Base-by-base conservation (phyloP, 2,888 invertebrate genomes). In the Tenodera sinensis region DNA sequence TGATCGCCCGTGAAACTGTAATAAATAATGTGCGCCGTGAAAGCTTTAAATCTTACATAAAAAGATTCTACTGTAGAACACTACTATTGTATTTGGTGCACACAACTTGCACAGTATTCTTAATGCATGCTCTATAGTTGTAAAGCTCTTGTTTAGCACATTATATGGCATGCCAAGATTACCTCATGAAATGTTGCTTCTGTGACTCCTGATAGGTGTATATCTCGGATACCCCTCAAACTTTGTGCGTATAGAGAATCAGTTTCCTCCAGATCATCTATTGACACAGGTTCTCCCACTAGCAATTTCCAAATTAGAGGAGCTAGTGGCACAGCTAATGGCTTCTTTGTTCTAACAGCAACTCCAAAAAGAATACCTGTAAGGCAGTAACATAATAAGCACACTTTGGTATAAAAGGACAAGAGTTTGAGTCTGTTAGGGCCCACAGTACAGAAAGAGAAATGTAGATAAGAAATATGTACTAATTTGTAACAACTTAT, bases 321-420 rank as follows among this genome's bases (percentile, higher is more conserved):
- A 0, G 96, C 95, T 84, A 96, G 92, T 54, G 95, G 95, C 54
- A 96, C 93, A 30, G 96, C 95, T 34, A 96, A 92, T 0, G 96
- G 96, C 92, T 96, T 96, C 92, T 95, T 95, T n/a, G 96, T 96
- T 88, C 96, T 93, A 81, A 96, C 94, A 1, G 96, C 95, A 82
- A 96, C 95, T 3, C 95, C 96, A 92, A 96, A 95, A 88, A 96
- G 92, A 88, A 96, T 95, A 25, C 95, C 95, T 94, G 91, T 34
- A 91, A 91, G 90, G 90, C 34, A 34, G 34, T 34, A 34, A 34
- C 34, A 34, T 34, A 7, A 34, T 34, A 34, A 30, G 4, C 30
- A 30, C 2, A 30, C 30, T 30, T 4, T 30, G 30, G 4, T 30
- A 30, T 30, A 30, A 30, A 30, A 30, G 4, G 30, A 30, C 4